A percentile compares a stretch with the other conserved stretches of the same genome.
Conservation (phyloP, 1,140 invertebrate species). For the Mactra quadrangularis region DNA sequence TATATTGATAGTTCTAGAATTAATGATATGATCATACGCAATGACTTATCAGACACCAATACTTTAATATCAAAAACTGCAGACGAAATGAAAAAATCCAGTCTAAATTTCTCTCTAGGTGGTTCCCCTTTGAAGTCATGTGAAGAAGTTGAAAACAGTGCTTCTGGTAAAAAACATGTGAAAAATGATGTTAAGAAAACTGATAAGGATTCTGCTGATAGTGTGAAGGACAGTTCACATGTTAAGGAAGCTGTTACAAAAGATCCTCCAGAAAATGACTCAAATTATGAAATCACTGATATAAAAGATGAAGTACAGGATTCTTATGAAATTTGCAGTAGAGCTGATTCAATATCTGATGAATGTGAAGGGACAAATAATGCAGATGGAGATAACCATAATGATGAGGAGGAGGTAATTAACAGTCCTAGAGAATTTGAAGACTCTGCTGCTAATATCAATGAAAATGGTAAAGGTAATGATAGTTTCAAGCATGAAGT, state of each 20-base stretch:
- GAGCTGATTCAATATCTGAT: no score
- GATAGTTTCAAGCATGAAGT: conserved; percentile 19
- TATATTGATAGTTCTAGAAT: not conserved
- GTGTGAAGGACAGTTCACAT: not conserved
- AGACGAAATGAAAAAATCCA: not conserved
- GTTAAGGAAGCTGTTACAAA: not conserved
- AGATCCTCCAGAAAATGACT: no score
- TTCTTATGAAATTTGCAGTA: no score
- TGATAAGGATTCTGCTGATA: not conserved
- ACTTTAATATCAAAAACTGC: not conserved
- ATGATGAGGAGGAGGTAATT: not conserved
- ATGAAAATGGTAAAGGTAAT: not conserved
- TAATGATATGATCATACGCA: conserved; percentile 10
- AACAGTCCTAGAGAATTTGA: not conserved
- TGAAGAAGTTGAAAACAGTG: not conserved
- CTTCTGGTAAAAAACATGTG: not conserved
- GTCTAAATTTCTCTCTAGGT: not conserved
- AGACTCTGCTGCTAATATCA: not conserved
- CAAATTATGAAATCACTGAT: no score
- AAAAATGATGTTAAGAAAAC: not conserved
- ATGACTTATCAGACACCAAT: not conserved
- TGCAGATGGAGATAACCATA: not conserved
- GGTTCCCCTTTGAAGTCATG: not conserved
- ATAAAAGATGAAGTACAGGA: no score
- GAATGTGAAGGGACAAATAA: no score